Conservation (phyloP, 2,113 vertebrate genomes). For the Morone chrysops region DNA sequence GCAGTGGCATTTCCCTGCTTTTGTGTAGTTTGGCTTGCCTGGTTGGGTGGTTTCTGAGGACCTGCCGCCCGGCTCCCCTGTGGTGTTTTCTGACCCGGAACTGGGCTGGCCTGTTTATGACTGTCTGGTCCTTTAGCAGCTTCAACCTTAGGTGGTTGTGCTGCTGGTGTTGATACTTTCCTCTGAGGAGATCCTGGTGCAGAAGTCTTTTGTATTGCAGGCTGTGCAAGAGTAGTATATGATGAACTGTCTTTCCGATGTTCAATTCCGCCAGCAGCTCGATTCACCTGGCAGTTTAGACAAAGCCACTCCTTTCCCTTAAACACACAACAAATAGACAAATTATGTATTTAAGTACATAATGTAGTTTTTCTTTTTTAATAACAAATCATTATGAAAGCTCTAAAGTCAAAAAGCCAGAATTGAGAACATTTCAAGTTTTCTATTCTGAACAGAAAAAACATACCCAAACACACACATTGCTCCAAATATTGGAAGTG, state of each 20-base stretch:
- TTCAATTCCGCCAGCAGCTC: constrained; percentile 88
- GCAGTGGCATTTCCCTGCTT: constrained; percentile 73
- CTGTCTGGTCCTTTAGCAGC: constrained; percentile 50
- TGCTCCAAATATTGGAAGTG: background rate
- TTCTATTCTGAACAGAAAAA: background rate
- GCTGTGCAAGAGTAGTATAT: constrained; percentile 23
- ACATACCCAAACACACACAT: background rate
- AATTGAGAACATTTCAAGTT: too few relatives aligned
- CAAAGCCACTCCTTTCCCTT: constrained; percentile 96
- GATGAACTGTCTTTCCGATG: constrained; percentile 59
- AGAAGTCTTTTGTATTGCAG: constrained; percentile 64
- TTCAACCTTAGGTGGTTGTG: constrained; percentile 64
- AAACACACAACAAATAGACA: constrained; percentile 48
- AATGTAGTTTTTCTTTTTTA: background rate
- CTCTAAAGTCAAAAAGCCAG: background rate
- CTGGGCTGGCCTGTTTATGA: constrained; percentile 47
- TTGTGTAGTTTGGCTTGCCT: constrained; percentile 58
- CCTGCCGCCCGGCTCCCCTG: constrained; percentile 59
- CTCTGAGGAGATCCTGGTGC: constrained; percentile 76
- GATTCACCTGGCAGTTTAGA: constrained; percentile 96
- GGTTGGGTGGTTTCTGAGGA: constrained; percentile 66
- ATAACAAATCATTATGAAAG: background rate
- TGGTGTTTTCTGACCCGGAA: constrained; percentile 70
- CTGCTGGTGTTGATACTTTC: constrained; percentile 52
- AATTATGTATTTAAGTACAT: background rate